phyloP scores from a whole-genome alignment of 2,113 vertebrate genomes.

The Pteronura brasiliensis region DNA sequence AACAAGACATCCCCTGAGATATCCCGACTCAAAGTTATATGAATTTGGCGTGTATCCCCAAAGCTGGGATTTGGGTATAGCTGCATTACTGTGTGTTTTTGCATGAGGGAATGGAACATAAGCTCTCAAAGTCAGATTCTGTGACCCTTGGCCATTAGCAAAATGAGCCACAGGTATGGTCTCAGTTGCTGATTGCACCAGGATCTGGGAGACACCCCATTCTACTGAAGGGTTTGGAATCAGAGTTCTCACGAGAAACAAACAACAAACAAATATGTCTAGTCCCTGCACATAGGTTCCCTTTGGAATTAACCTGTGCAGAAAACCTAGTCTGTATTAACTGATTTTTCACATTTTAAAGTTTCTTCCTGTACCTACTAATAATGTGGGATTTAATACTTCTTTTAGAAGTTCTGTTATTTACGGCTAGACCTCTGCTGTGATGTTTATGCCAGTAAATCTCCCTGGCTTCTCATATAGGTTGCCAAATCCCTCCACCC shows the following conservation, averaged over 20 bases:
- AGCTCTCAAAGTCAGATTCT: background rate
- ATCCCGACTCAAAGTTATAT: background rate
- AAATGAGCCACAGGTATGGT: background rate
- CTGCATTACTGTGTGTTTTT: background rate
- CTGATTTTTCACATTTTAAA: background rate
- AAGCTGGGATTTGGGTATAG: background rate
- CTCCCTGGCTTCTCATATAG: background rate
- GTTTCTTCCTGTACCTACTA: background rate
- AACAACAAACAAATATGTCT: accelerated
- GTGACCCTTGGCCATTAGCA: background rate
- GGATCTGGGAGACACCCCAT: accelerated
- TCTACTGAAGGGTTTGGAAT: background rate
- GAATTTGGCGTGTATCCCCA: background rate
- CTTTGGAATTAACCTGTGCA: background rate
- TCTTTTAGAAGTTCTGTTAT: conserved; percentile 45
- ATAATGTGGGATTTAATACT: background rate
- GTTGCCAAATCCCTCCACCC: conserved; percentile 62
- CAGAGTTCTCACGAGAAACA: accelerated
- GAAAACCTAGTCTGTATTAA: background rate
- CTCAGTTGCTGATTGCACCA: background rate
- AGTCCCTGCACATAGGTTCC: accelerated
- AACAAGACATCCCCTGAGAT: accelerated
- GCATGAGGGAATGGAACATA: background rate
- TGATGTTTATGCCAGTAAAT: conserved; percentile 51
- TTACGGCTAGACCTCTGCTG: conserved; percentile 43